Evolutionary conservation across 2,113 vertebrate genomes (phyloP).

Genomic region (Monopterus albus): DNA sequence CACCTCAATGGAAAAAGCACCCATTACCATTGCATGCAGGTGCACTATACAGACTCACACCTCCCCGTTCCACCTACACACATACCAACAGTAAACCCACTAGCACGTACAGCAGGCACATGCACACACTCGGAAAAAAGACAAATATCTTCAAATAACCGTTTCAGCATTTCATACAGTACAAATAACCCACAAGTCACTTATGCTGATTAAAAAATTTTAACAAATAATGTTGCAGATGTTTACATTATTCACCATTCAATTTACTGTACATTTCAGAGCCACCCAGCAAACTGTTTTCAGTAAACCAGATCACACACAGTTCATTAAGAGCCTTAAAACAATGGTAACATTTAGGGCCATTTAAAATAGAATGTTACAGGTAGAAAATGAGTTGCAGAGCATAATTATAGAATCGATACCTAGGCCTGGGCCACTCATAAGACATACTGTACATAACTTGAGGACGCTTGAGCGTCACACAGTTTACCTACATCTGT

Average conservation of each 20-base stretch:
- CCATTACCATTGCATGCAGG: constrained; percentile 99
- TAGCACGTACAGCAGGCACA: constrained; percentile 24
- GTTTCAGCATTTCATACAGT: constrained; percentile 6
- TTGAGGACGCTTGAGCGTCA: constrained; percentile 21
- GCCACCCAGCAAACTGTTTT: background rate
- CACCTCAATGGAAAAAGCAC: constrained; percentile 99
- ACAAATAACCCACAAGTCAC: constrained; percentile 10
- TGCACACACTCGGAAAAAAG: constrained; percentile 4
- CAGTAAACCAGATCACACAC: background rate
- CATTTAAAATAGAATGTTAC: background rate
- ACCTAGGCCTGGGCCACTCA: constrained; percentile 11
- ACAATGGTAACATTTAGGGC: background rate
- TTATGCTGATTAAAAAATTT: constrained; percentile 2
- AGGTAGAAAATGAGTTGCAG: background rate
- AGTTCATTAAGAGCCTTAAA: background rate
- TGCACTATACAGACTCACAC: constrained; percentile 66
- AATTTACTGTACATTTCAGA: background rate
- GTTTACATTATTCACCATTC: background rate
- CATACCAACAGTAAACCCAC: constrained; percentile 33
- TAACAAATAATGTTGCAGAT: constrained; percentile 18
- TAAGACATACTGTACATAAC: background rate
- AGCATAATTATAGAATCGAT: background rate
- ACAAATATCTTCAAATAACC: constrained; percentile 15
- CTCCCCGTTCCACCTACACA: constrained; percentile 29
- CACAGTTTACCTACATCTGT: constrained; percentile 62